Evolutionary conservation across 2,888 invertebrate genomes (phyloP).

Genomic region (Lissocephala sabroskyi): DNA sequence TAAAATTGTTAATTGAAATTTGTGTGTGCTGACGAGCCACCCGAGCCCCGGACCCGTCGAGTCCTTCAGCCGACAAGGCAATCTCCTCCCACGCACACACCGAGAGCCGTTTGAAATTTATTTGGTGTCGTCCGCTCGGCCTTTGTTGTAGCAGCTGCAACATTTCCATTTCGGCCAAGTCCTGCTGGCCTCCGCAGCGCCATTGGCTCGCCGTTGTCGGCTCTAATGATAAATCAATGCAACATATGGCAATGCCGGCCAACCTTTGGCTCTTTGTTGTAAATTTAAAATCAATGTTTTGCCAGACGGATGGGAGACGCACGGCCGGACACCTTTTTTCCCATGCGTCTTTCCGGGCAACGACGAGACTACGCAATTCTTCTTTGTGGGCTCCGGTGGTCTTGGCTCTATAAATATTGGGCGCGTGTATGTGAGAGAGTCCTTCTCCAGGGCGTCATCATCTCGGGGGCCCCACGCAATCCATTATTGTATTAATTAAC

Average conservation of each 20-base stretch:
- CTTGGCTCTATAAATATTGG: conserved; percentile 2
- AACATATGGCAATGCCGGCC: conserved; percentile 60
- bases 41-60: not conserved
- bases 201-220: conserved; percentile 11
- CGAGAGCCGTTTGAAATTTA: conserved; percentile 27
- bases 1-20: conserved; percentile 65
- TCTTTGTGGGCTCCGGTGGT: conserved; percentile 2
- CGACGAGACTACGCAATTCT: conserved; percentile 15
- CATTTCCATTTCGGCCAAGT: conserved; percentile 44
- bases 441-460: conserved; percentile 16
- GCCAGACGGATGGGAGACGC: not conserved
- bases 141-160: conserved; percentile 30
- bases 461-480: conserved; percentile 52
- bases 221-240: conserved; percentile 62
- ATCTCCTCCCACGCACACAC: not conserved
- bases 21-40: conserved; percentile 34
- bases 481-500: conserved; percentile 73
- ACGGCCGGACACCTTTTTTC: too few relatives aligned
- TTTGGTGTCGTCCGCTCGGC: conserved; percentile 31
- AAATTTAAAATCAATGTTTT: conserved; percentile 67
- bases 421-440: conserved; percentile 25
- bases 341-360: too few relatives aligned
- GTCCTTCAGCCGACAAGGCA: too few relatives aligned
- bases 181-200: conserved; percentile 9
- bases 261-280: conserved; percentile 60